phyloP scores from a whole-genome alignment of 1,140 invertebrate species.

The Drosophila teissieri region DNA sequence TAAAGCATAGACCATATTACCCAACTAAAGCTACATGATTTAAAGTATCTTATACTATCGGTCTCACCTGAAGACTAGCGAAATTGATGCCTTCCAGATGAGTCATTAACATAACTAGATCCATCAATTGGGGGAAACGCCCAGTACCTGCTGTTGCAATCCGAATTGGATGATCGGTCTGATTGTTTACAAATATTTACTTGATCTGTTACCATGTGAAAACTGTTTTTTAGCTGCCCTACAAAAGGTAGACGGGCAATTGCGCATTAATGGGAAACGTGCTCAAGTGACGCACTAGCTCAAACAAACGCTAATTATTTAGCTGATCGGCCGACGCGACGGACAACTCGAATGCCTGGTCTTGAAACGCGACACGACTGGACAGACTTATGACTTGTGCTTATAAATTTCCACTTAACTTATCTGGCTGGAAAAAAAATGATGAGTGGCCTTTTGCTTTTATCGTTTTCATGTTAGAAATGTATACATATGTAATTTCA shows the following conservation, averaged over 20 bases:
- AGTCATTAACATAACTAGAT: conserved; percentile 2
- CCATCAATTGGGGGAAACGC: conserved; percentile 7
- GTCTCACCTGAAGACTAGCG: not conserved
- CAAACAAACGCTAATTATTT: conserved; percentile 32
- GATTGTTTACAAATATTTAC: conserved; percentile 16
- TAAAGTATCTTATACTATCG: too few relatives aligned
- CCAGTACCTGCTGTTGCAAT: conserved; percentile 11
- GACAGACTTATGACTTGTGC: conserved; percentile 6
- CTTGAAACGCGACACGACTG: conserved; percentile 19
- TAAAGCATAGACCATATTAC: not conserved
- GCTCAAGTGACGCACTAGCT: conserved; percentile 38
- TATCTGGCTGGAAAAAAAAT: conserved; percentile 20
- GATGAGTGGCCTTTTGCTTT: conserved; percentile 9
- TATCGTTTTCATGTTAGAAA: conserved; percentile 52
- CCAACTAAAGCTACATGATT: not conserved
- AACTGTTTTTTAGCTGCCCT: conserved; percentile 10
- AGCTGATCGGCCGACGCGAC: conserved; percentile 29
- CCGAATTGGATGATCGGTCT: not conserved
- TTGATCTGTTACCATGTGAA: conserved; percentile 19
- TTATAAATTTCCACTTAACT: conserved; percentile 15
- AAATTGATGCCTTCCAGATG: not conserved
- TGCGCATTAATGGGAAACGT: conserved; percentile 47
- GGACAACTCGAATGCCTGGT: conserved; percentile 2
- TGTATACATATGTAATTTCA: conserved; percentile 73
- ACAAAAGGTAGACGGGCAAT: conserved; percentile 21